Evolutionary conservation across 1,140 invertebrate species (phyloP).

Genomic region (Steinernema khuongi): DNA sequence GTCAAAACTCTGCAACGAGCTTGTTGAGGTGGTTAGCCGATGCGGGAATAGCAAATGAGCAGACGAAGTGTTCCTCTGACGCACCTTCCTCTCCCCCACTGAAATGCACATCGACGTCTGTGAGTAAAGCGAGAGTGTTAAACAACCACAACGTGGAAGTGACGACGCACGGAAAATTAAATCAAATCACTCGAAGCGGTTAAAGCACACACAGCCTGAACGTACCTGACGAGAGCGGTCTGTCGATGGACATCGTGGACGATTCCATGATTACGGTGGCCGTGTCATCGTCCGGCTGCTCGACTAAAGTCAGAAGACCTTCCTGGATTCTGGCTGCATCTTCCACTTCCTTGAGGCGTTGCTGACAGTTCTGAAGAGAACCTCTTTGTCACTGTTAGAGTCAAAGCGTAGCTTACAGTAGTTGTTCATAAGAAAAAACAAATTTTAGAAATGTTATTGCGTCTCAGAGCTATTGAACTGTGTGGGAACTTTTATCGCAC

Average conservation of each 20-base stretch:
- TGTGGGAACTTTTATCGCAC: background rate
- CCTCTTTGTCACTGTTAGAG: conserved; percentile 8
- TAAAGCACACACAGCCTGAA: background rate
- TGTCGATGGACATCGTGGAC: background rate
- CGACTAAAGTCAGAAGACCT: conserved; percentile 17
- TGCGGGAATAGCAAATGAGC: background rate
- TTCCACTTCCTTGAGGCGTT: conserved; percentile 7
- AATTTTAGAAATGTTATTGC: background rate
- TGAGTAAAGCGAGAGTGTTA: conserved; percentile 12
- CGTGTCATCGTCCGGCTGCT: background rate
- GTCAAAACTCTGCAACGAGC: background rate
- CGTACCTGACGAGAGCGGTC: background rate
- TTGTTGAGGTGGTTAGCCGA: background rate
- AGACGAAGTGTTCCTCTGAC: background rate
- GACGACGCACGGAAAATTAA: background rate
- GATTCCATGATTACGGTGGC: background rate
- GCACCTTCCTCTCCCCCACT: conserved; percentile 5
- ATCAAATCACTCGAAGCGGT: background rate
- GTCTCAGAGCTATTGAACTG: background rate
- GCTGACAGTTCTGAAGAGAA: conserved; percentile 13
- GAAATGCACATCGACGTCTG: background rate
- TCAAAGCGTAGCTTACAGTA: background rate
- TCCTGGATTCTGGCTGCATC: background rate
- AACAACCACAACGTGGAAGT: conserved; percentile 7
- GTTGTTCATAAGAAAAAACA: background rate